phyloP scores from a whole-genome alignment of 2,888 invertebrate genomes.

The Drosophila parthenogenetica region DNA sequence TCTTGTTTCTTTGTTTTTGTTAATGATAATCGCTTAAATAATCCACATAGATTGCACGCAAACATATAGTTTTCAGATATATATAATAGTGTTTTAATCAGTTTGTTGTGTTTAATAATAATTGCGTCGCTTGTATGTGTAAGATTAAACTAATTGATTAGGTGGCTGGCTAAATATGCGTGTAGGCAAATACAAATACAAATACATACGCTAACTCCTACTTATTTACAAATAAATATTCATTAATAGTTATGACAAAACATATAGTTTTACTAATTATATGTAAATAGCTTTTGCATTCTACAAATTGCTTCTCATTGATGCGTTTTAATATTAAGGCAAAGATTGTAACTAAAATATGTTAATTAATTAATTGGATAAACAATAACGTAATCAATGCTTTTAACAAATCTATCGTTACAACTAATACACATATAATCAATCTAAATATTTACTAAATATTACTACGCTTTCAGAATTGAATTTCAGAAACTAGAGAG shows the following conservation, averaged over 20 bases:
- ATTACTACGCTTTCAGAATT: slow-evolving; percentile 23
- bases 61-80: slow-evolving; percentile 25
- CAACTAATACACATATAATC: slow-evolving; percentile 29
- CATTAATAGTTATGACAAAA: slow-evolving; percentile 47
- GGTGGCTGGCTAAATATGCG: slow-evolving; percentile 51
- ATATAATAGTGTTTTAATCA: slow-evolving; percentile 45
- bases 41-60: slow-evolving; percentile 42
- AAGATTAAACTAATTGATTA: slow-evolving; percentile 41
- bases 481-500: slow-evolving; percentile 46
- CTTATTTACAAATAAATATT: slow-evolving; percentile 75
- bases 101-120: slow-evolving; percentile 56
- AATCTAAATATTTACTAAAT: slow-evolving; percentile 42
- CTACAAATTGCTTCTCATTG: slow-evolving; percentile 28
- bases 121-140: slow-evolving; percentile 34
- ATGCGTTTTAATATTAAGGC: slow-evolving; percentile 44
- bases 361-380: slow-evolving; percentile 14
- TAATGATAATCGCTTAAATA: slow-evolving; percentile 37
- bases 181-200: slow-evolving; percentile 26
- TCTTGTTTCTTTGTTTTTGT: slow-evolving; percentile 5
- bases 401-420: slow-evolving; percentile 31
- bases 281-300: slow-evolving; percentile 24
- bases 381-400: slow-evolving; percentile 25
- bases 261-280: slow-evolving; percentile 2
- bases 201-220: slow-evolving; percentile 32
- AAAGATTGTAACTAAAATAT: slow-evolving; percentile 52